Evolutionary conservation across 2,888 invertebrate species (phyloP).

Genomic region (Seira musarum): DNA sequence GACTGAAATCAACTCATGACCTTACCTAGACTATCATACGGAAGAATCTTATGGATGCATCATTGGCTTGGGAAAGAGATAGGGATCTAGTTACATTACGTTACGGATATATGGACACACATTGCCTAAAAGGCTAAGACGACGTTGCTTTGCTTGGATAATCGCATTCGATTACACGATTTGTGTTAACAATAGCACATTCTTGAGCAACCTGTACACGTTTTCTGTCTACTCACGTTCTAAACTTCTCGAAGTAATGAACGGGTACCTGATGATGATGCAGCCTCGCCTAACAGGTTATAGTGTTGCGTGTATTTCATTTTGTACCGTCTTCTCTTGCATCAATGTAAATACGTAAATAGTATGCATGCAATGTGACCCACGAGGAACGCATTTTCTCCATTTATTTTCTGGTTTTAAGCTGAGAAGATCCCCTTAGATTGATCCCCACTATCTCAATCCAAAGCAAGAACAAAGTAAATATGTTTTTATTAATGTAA

Average conservation of each 20-base stretch:
- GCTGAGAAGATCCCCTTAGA: not conserved
- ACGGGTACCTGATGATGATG: not conserved
- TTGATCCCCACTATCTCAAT: not conserved
- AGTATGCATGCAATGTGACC: not conserved
- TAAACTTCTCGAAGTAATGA: not conserved
- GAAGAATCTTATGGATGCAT: too few species aligned
- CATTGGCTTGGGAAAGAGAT: too few species aligned
- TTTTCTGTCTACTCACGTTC: not conserved
- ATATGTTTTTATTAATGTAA: not conserved
- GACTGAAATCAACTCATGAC: too few species aligned
- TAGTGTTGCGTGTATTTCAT: not conserved
- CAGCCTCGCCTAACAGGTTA: not conserved
- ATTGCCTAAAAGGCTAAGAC: too few species aligned
- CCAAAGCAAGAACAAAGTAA: too few species aligned
- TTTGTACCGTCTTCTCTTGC: not conserved
- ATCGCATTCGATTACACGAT: too few species aligned
- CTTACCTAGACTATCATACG: too few species aligned
- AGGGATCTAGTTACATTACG: too few species aligned
- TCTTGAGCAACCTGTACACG: not conserved
- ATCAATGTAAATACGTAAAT: not conserved
- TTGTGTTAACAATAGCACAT: too few species aligned
- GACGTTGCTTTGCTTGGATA: too few species aligned
- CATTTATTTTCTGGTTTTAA: not conserved
- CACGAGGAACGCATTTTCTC: not conserved
- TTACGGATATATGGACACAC: too few species aligned